Evolutionary conservation across 2,797 vertebrate species (phyloP), one percentile per base, ranked within the genome.

Genomic region (Dendrocincla tyrannina): DNA sequence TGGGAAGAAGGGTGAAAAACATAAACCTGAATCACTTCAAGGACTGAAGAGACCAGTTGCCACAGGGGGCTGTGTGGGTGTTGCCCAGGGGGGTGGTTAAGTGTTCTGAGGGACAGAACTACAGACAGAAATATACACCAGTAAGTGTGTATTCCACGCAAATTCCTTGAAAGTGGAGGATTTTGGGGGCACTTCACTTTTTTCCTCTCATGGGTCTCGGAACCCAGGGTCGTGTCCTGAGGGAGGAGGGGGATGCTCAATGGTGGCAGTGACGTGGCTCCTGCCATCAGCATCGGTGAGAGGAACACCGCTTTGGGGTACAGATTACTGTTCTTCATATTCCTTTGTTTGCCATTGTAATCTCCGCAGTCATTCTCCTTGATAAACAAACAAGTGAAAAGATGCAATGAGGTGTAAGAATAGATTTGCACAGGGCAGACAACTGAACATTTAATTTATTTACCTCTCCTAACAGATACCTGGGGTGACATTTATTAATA

Each of bases 401-500:
- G 98, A 97, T 92, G 96, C 97, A 97, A 92, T 63, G 97, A 98
- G 95, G 97, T 98, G 97, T 98, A 97, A 98, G 98, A 98, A 97
- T 92, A 98, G 97, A 98, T 98, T 97, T 97, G 97, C 97, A 85
- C 97, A 97, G 97, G 97, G 97, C 97, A 98, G 98, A 97, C 97
- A 97, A 98, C 93, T 95, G 97, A 96, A 95, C 98, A 97, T 98
- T 97, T 97, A 97, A 96, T 98, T 97, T 98, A 98, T 98, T 98
- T 98, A 97, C 97, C 97, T 98, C 98, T 97, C 97, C 98, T 98
- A 97, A 98, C 98, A 97, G 96, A 98, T 98, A 98, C 97, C 98
- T 98, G 96, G 97, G 97, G 97, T 98, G 98, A 98, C 98, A 98
- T 98, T 98, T 98, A 98, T 98, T 98, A 98, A 98, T 98, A 98